Evolutionary conservation across 1,140 invertebrate species (phyloP).

Genomic region (Brachionus koreanus): DNA sequence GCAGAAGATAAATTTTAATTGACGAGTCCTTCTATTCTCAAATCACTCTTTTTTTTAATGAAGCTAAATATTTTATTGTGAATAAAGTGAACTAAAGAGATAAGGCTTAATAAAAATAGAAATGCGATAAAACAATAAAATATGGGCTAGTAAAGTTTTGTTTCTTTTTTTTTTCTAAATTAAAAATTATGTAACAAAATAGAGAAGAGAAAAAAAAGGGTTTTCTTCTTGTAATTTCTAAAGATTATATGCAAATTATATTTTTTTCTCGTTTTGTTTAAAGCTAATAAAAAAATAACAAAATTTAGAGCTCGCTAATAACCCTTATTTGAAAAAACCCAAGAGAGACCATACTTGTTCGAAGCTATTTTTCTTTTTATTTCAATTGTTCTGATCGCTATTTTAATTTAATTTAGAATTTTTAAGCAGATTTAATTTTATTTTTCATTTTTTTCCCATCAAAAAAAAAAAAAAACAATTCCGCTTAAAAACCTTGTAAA

Average conservation of each 20-base stretch:
- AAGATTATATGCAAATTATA: constrained; percentile 21
- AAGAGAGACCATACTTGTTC: not conserved
- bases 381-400: not conserved
- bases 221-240: constrained; percentile 10
- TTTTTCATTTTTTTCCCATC: no score
- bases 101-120: constrained; percentile 9
- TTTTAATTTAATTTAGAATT: not conserved
- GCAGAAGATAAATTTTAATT: not conserved
- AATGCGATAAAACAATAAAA: constrained; percentile 20
- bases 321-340: not conserved
- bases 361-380: not conserved
- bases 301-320: constrained; percentile 9
- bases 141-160: not conserved
- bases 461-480: not conserved
- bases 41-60: not conserved
- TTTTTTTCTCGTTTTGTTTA: constrained; percentile 5
- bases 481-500: not conserved
- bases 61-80: constrained; percentile 18
- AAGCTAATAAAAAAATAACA: not conserved
- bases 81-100: not conserved
- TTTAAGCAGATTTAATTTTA: not conserved
- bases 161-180: not conserved
- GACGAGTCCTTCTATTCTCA: not conserved
- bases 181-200: constrained; percentile 31
- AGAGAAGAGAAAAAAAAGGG: not conserved